Percentiles rank a stretch among this genome's conserved stretches.
phyloP scores from a whole-genome alignment of 37 sponge, comb jelly and placozoan genomes.

The Beroe forskalii region DNA sequence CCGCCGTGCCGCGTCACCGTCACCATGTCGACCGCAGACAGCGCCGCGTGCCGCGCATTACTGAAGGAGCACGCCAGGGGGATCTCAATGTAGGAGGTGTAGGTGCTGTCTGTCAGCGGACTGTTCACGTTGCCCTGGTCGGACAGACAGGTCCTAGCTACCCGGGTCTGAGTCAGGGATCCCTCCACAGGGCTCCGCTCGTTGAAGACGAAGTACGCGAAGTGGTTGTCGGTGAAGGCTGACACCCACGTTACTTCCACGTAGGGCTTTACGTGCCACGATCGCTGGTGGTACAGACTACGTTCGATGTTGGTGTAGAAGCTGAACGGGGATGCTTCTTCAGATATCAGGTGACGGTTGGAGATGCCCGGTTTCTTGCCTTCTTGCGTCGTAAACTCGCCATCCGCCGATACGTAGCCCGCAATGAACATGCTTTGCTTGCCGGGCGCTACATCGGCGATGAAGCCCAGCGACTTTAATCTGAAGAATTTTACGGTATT shows the following conservation, averaged over 20 bases:
- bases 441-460: constrained; percentile 13
- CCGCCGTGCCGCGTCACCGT: too few relatives aligned
- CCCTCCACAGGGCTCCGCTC: not conserved
- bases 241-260: constrained; percentile 4
- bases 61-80: not conserved
- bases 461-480: constrained; percentile 12
- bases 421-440: constrained; percentile 1
- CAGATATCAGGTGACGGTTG: not conserved
- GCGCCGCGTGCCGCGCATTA: not conserved
- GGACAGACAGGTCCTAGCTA: constrained; percentile 35
- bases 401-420: constrained; percentile 37
- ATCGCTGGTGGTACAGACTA: constrained; percentile 6
- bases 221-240: not conserved
- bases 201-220: constrained; percentile 18
- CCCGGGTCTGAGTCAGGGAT: not conserved
- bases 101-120: constrained; percentile 37
- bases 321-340: not conserved
- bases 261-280: constrained; percentile 41
- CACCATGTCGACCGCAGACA: not conserved
- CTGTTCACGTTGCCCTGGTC: not conserved
- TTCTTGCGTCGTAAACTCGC: constrained; percentile 6
- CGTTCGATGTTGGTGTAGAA: constrained; percentile 34
- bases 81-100: constrained; percentile 50
- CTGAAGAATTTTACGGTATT: too few relatives aligned
- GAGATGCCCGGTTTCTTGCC: not conserved